Base-by-base conservation (phyloP, 2,888 invertebrate species). In the Volucella bombylans region DNA sequence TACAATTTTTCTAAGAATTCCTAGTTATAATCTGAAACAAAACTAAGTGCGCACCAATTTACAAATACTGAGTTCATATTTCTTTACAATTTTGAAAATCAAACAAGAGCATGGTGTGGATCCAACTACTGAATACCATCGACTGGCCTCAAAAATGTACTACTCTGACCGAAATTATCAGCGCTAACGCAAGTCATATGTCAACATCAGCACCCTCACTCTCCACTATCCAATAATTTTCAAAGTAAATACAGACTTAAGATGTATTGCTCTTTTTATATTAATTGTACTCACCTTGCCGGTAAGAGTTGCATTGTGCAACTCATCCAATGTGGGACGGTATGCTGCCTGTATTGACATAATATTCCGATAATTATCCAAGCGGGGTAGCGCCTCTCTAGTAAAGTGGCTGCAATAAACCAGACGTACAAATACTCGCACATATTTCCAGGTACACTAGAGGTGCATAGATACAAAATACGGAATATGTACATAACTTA, bases 301-400 rank as follows among this genome's bases (percentile, higher is more conserved):
- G 41, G 95, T 94, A 45, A 96, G 91, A 12, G 96, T 96, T 74
- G 96, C 95, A 91, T 97, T 96, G 92, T 97, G 97, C 15, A 97
- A 94, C 91, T 97, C 97, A 90, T 97, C 97, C 82, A 97, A 92
- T 4, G 97, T 97, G 14, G 97, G 97, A 87, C 97, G 93, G 87
- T 96, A 96, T 10, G 95, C 96, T 3, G 97, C 97, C 91, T 97
- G 97, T 55, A 97, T 94, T 15, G 97, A 97, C 93, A 97, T 93
- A 88, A 97, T 96, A 89, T 97, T 97, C 87, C 97, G 94, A 92
- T 97, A 97, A 92, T 97, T 97, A 91, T 97, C 97, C 91, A 97
- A 92, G 68, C 97, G 93, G 2, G 97, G 97, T 81, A 97, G 91
- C 8, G 97, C 97, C 92, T 97, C 97, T 76, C 97, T 93, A 23